phyloP scores from a whole-genome alignment of 37 sponge, comb jelly and placozoan genomes.

The Amphimedon queenslandica region DNA sequence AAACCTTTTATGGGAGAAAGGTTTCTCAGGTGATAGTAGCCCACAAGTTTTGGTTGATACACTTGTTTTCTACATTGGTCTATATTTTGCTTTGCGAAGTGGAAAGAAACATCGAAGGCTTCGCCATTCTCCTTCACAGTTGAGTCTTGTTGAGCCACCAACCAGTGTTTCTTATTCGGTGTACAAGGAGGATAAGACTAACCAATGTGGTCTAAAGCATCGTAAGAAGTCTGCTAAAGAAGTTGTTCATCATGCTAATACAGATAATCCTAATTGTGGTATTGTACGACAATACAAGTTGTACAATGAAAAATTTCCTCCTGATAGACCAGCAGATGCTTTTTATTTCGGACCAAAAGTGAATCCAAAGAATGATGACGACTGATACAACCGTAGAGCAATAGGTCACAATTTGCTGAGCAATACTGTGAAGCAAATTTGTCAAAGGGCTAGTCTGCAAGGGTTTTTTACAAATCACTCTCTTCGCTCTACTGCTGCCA shows the following conservation, averaged over 20 bases:
- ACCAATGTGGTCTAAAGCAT: conserved; percentile 24
- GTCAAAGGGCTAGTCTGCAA: too few species aligned
- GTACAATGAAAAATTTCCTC: conserved; percentile 12
- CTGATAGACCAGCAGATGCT: conserved; percentile 7
- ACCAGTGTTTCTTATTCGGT: not conserved
- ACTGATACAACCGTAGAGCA: too few species aligned
- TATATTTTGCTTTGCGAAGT: conserved; percentile 26
- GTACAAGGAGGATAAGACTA: conserved; percentile 32
- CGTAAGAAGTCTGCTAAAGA: conserved; percentile 5
- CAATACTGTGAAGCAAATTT: too few species aligned
- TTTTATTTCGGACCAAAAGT: conserved; percentile 21
- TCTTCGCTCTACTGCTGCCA: too few species aligned
- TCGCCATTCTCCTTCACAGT: conserved; percentile 6
- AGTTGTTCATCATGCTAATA: conserved; percentile 35
- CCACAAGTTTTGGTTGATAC: conserved; percentile 25
- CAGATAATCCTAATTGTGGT: conserved; percentile 3
- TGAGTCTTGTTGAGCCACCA: conserved; percentile 15
- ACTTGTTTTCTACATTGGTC: conserved; percentile 20
- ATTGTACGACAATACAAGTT: conserved; percentile 14
- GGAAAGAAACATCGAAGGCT: conserved; percentile 28
- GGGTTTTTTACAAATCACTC: too few species aligned
- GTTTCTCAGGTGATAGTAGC: conserved; percentile 17
- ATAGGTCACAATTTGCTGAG: too few species aligned
- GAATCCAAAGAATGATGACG: conserved; percentile 13
- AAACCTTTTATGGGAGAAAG: conserved; percentile 23